phyloP scores from a whole-genome alignment of 2,888 invertebrate genomes.

The Hypomecis atomaria region DNA sequence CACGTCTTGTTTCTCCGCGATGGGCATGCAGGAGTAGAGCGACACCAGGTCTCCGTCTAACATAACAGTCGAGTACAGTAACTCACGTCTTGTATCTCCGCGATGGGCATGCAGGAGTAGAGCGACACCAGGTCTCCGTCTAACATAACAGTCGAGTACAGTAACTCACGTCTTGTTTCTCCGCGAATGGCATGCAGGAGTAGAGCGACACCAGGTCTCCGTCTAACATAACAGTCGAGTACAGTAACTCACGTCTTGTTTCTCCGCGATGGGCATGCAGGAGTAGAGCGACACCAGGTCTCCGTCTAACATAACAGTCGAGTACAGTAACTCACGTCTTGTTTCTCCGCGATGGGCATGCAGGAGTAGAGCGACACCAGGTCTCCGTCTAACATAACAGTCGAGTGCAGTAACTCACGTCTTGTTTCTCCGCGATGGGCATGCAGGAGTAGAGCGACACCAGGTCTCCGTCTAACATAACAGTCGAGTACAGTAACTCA shows the following conservation, averaged over 20 bases:
- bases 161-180: slow-evolving; percentile 89
- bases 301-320: slow-evolving; percentile 89
- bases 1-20: slow-evolving; percentile 92
- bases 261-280: slow-evolving; percentile 91
- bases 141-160: slow-evolving; percentile 67
- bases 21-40: slow-evolving; percentile 91
- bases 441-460: slow-evolving; percentile 93
- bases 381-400: slow-evolving; percentile 92
- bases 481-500: slow-evolving; percentile 50
- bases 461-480: slow-evolving; percentile 94
- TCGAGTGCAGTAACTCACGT: slow-evolving; percentile 74
- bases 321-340: slow-evolving; percentile 84
- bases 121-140: slow-evolving; percentile 97
- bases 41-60: slow-evolving; percentile 98
- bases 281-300: slow-evolving; percentile 95
- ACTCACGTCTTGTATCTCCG: slow-evolving; percentile 91
- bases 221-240: slow-evolving; percentile 85
- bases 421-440: slow-evolving; percentile 92
- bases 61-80: not conserved
- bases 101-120: slow-evolving; percentile 90
- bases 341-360: slow-evolving; percentile 92
- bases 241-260: slow-evolving; percentile 86
- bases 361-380: slow-evolving; percentile 93
- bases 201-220: slow-evolving; percentile 96
- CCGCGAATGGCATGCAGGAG: slow-evolving; percentile 90